Evolutionary conservation across 1,140 invertebrate species (phyloP), one percentile per base, ranked within the genome.

Genomic region (Ips nitidus): DNA sequence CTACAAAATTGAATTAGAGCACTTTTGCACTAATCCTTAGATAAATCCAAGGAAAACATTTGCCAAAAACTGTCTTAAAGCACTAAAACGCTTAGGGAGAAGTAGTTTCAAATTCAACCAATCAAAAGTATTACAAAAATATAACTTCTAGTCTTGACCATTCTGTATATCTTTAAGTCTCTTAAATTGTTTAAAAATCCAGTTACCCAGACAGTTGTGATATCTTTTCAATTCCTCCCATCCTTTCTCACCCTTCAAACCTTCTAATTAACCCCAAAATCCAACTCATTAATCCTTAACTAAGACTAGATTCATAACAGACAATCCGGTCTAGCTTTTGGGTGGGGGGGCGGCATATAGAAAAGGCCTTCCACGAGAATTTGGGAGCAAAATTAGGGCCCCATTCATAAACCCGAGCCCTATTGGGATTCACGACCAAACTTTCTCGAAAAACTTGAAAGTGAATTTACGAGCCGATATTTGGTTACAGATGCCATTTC

Each of bases 401-500:
- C 45, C 45, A 50, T 50, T 50, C 2, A 50, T 50, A 50, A 50
- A 50, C 3, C 6, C 45, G 22, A 22, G 45, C 3, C 22, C 37
- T 36, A 57, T 57, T 41, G 55, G 55, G 55, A 2, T 57, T 57
- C 36, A 38, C 22, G 22, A 22, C 22, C 6, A 57, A 57, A 50
- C 45, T 50, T 50, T 50, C 45, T 1, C 6, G 45, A 50, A 50
- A 50, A 50, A 50, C 3, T 50, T 50, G 1, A 22, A 50, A 50
- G 22, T 22, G 22, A 22, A 50, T 50, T 50, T 3, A 50, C 45
- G 45, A 8, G 7, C 6, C 45, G 45, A 22, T 6, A 55, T 55
- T 55, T 37, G 5, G 2, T 55, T 53, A 7, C 45, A 64, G 73
- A 66, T 8, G 63, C 41, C 4, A 62, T 76, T 22, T 69, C 73